phyloP scores from a whole-genome alignment of 2,888 invertebrate genomes.

The Desoria tigrina region DNA sequence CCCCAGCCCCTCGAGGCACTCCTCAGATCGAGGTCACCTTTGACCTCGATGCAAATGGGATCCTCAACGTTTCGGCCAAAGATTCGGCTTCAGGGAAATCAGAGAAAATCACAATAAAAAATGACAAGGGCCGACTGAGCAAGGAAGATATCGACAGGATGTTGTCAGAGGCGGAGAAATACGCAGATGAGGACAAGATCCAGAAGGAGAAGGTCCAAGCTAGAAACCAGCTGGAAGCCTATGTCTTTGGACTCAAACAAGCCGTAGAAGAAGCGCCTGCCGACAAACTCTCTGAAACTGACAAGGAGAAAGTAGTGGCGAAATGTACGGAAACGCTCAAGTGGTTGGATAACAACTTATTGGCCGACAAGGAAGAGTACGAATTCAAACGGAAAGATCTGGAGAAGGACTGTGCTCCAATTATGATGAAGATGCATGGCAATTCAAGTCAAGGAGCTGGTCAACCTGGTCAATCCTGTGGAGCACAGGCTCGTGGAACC shows the following conservation, averaged over 20 bases:
- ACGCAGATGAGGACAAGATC: constrained; percentile 71
- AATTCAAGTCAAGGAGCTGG: constrained; percentile 59
- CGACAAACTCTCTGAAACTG: constrained; percentile 67
- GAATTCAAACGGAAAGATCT: constrained; percentile 74
- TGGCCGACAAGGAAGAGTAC: constrained; percentile 76
- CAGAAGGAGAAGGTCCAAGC: constrained; percentile 68
- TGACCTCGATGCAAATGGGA: too few species aligned
- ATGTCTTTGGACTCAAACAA: constrained; percentile 70
- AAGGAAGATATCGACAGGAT: constrained; percentile 84
- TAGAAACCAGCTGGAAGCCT: constrained; percentile 72
- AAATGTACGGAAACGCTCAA: constrained; percentile 67
- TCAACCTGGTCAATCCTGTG: constrained; percentile 39
- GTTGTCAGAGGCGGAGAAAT: constrained; percentile 77
- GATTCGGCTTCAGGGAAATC: constrained; percentile 77
- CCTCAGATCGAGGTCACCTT: too few species aligned
- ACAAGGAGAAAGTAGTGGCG: constrained; percentile 67
- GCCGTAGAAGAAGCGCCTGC: constrained; percentile 64
- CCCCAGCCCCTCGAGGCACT: too few species aligned
- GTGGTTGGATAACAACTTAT: constrained; percentile 78
- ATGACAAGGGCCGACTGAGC: constrained; percentile 80
- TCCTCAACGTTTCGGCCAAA: constrained; percentile 57
- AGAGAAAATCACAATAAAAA: constrained; percentile 81
- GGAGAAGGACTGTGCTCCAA: constrained; percentile 72
- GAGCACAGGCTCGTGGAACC: constrained; percentile 29
- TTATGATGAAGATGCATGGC: constrained; percentile 79